Evolutionary conservation across 2,888 invertebrate genomes (phyloP).

Genomic region (Drosophila putrida): DNA sequence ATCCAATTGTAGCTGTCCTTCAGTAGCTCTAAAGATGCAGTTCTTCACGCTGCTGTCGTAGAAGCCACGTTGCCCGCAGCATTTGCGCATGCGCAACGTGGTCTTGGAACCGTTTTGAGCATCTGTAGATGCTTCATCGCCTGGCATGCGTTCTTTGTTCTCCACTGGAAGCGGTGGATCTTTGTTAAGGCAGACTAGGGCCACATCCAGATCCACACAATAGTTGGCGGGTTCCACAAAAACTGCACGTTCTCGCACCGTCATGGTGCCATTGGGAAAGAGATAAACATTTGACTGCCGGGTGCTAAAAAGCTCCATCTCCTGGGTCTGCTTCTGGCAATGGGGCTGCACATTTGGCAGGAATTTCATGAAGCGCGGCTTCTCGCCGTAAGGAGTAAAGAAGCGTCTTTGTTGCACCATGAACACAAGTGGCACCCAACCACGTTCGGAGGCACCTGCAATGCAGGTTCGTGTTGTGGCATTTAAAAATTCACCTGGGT

Average conservation of each 20-base stretch:
- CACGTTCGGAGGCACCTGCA: slow-evolving; percentile 77
- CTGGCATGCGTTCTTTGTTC: slow-evolving; percentile 7
- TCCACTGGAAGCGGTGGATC: not conserved
- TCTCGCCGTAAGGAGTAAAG: slow-evolving; percentile 83
- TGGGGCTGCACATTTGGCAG: slow-evolving; percentile 84
- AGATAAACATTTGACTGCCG: slow-evolving; percentile 84
- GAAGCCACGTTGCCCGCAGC: slow-evolving; percentile 89
- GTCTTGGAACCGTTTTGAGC: slow-evolving; percentile 39
- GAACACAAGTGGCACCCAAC: slow-evolving; percentile 88
- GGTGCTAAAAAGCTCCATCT: slow-evolving; percentile 83
- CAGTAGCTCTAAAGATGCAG: slow-evolving; percentile 78
- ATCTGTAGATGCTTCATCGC: not conserved
- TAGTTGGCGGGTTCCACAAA: slow-evolving; percentile 87
- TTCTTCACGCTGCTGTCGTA: slow-evolving; percentile 87
- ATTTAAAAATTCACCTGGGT: slow-evolving; percentile 86
- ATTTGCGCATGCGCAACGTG: slow-evolving; percentile 86
- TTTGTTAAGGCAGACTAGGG: slow-evolving; percentile 86
- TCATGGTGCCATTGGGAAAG: slow-evolving; percentile 89
- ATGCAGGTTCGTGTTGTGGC: slow-evolving; percentile 83
- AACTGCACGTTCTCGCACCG: slow-evolving; percentile 86
- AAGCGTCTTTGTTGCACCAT: slow-evolving; percentile 86
- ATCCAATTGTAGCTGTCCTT: slow-evolving; percentile 59
- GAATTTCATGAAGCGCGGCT: slow-evolving; percentile 85
- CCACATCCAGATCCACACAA: slow-evolving; percentile 89
- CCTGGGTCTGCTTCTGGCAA: slow-evolving; percentile 42